These are phyloP conservation scores for Amblyteles armatorius DNA, from an alignment of 2,888 invertebrate genomes.

Conservation along the genomic window DNA sequence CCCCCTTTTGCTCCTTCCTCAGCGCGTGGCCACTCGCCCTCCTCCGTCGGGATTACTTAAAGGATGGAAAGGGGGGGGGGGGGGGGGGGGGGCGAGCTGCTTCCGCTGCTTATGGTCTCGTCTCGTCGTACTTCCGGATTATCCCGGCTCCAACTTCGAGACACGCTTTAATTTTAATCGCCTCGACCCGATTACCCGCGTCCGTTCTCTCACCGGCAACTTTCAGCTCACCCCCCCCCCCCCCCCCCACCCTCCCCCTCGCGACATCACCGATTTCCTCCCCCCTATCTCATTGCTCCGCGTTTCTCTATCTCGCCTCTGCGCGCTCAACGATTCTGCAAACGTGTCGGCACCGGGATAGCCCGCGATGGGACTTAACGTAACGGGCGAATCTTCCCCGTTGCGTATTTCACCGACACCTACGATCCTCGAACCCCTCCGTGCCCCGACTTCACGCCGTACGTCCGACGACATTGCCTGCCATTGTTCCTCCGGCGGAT, in stretches of 20 bases:
- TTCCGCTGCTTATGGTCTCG: constrained; percentile 27
- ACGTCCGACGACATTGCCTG: constrained; percentile 24
- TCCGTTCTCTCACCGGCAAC: constrained; percentile 5
- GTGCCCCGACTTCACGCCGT: not conserved
- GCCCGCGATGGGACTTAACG: constrained; percentile 12
- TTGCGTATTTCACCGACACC: constrained; percentile 26
- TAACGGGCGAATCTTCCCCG: constrained; percentile 16
- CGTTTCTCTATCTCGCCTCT: constrained; percentile 24
- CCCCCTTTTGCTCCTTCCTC: constrained; percentile 8
- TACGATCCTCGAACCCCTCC: not conserved
- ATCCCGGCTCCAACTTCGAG: constrained; percentile 50
- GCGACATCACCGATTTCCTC: not conserved
- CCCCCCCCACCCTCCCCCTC: no score
- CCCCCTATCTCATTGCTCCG: not conserved
- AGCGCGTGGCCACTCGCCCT: not conserved
- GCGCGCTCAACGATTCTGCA: constrained; percentile 7
- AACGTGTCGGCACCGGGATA: constrained; percentile 29
- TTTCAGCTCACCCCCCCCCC: not conserved
- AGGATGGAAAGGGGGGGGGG: constrained; percentile 25
- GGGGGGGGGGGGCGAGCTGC: no score
- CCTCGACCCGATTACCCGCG: constrained; percentile 52
- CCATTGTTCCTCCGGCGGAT: constrained; percentile 41
- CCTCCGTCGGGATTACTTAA: constrained; percentile 42
- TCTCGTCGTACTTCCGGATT: constrained; percentile 61
- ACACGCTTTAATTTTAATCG: constrained; percentile 65